Conservation (phyloP, 2,888 invertebrate genomes). For the Adela reaumurella region DNA sequence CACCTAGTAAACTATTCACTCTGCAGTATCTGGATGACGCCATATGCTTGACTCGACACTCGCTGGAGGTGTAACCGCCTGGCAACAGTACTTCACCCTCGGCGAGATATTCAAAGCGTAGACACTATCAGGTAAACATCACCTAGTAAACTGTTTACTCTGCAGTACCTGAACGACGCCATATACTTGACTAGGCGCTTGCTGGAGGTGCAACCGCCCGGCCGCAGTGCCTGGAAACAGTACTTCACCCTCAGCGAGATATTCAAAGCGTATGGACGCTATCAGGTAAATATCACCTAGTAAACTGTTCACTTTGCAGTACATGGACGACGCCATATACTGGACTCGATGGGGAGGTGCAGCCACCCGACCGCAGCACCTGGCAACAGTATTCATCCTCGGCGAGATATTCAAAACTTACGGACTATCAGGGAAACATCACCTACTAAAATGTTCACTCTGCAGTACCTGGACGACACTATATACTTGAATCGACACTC, state of each 20-base stretch:
- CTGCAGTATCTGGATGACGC: constrained; percentile 88
- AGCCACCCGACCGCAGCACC: constrained; percentile 79
- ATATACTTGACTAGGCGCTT: constrained; percentile 82
- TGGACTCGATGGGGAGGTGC: constrained; percentile 81
- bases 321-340: constrained; percentile 86
- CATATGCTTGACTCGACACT: constrained; percentile 79
- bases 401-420: constrained; percentile 91
- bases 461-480: constrained; percentile 87
- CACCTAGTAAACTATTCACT: constrained; percentile 75
- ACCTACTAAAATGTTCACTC: constrained; percentile 78
- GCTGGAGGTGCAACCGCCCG: constrained; percentile 78
- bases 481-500: constrained; percentile 82
- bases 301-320: constrained; percentile 82
- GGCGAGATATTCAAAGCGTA: constrained; percentile 91
- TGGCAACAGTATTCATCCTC: constrained; percentile 89
- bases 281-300: constrained; percentile 45
- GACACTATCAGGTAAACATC: constrained; percentile 62
- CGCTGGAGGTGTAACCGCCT: constrained; percentile 78
- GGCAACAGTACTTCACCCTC: constrained; percentile 89
- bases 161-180: constrained; percentile 87
- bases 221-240: constrained; percentile 87
- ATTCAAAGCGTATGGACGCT: constrained; percentile 86
- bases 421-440: constrained; percentile 59
- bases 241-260: constrained; percentile 90
- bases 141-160: constrained; percentile 78